Evolutionary conservation across 2,113 vertebrate species (phyloP).

Genomic region (Pelusios castaneus): DNA sequence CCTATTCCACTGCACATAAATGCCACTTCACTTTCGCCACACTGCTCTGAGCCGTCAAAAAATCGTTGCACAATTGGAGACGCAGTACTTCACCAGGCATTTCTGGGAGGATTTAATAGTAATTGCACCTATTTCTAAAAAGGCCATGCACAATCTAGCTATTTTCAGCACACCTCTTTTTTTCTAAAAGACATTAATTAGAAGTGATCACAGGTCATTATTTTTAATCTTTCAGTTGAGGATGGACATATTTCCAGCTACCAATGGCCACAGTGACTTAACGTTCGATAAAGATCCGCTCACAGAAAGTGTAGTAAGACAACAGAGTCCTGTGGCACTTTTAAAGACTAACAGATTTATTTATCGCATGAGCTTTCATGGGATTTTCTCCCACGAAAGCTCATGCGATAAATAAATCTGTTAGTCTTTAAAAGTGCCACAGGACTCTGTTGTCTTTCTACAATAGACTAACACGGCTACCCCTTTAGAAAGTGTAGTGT

Average conservation of each 20-base stretch:
- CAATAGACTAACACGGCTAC: too few relatives aligned
- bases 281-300: background rate
- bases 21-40: fast-evolving
- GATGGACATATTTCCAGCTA: conserved; percentile 38
- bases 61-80: background rate
- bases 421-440: too few relatives aligned
- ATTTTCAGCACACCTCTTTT: background rate
- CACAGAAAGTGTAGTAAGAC: too few relatives aligned
- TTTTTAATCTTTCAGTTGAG: conserved; percentile 56
- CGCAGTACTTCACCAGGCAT: fast-evolving
- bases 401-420: too few relatives aligned
- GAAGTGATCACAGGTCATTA: conserved; percentile 27
- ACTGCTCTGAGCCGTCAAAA: fast-evolving
- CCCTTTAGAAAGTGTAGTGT: too few relatives aligned
- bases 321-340: too few relatives aligned
- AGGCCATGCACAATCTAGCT: fast-evolving
- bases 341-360: too few relatives aligned
- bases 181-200: background rate
- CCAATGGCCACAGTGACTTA: background rate
- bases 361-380: too few relatives aligned
- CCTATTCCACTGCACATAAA: too few relatives aligned
- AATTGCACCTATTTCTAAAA: fast-evolving
- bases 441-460: too few relatives aligned
- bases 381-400: too few relatives aligned
- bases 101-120: background rate